Conservation (phyloP, 92 coral and sea anemone species). For the Epizoanthus rinbou region DNA sequence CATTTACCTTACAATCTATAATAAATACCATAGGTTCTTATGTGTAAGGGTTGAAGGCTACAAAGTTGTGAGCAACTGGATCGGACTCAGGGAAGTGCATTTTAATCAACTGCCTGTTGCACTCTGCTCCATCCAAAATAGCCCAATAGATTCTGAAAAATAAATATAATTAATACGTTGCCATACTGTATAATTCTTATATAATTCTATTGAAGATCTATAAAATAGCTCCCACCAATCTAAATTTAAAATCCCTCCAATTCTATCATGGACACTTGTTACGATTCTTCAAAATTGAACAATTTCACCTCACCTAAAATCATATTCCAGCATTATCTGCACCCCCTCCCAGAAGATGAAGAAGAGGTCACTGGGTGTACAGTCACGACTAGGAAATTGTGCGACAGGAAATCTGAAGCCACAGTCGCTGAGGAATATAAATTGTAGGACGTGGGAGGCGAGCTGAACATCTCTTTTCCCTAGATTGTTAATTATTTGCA, state of each 20-base stretch:
- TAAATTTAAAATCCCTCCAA: not conserved
- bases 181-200: too few species aligned
- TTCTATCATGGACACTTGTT: not conserved
- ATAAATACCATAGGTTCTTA: conserved; percentile 14
- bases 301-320: conserved; percentile 46
- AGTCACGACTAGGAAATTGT: conserved; percentile 50
- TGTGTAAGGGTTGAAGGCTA: conserved; percentile 22
- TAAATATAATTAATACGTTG: not conserved
- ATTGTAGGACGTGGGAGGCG: conserved; percentile 58
- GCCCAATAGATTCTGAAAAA: conserved; percentile 36
- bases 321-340: conserved; percentile 46
- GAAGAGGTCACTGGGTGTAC: conserved; percentile 42
- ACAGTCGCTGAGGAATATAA: conserved; percentile 51
- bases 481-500: too few species aligned
- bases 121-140: conserved; percentile 30
- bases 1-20: conserved; percentile 33
- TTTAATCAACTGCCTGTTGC: conserved; percentile 31
- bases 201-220: too few species aligned
- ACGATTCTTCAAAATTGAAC: not conserved
- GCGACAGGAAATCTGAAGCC: conserved; percentile 61
- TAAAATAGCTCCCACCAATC: too few species aligned
- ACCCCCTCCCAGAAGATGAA: conserved; percentile 60
- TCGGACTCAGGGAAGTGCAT: conserved; percentile 22
- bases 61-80: conserved; percentile 7
- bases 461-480: conserved; percentile 18